Evolutionary conservation across 2,113 vertebrate species (phyloP).

Genomic region (Pelusios castaneus): DNA sequence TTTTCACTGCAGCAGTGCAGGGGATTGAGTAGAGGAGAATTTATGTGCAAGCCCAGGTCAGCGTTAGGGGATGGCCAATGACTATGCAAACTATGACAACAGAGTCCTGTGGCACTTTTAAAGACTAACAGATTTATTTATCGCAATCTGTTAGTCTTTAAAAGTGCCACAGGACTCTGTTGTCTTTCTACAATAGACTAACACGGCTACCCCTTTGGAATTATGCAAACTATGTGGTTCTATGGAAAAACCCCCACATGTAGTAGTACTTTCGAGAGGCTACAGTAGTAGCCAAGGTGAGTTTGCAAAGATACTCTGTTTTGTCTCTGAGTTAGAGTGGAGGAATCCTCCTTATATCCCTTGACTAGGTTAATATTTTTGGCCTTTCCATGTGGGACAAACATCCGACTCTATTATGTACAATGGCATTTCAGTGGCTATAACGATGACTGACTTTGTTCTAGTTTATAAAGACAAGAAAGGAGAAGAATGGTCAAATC

Average conservation of each 20-base stretch:
- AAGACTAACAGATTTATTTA: no score
- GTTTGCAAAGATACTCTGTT: not conserved
- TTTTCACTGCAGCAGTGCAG: not conserved
- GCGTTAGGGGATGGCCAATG: not conserved
- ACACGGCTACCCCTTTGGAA: no score
- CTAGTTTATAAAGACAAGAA: not conserved
- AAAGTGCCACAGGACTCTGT: no score
- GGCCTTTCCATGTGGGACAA: not conserved
- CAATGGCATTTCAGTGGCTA: not conserved
- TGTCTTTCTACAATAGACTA: no score
- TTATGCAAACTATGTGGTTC: not conserved
- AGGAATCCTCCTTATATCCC: not conserved
- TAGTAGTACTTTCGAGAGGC: not conserved
- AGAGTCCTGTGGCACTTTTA: no score
- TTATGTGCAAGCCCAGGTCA: not conserved
- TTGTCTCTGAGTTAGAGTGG: accelerated
- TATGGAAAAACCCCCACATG: accelerated
- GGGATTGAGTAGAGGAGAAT: not conserved
- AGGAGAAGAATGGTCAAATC: not conserved
- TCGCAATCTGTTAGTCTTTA: no score
- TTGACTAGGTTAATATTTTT: not conserved
- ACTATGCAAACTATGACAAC: not conserved
- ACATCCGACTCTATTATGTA: not conserved
- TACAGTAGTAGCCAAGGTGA: not conserved
- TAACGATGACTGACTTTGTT: not conserved